Evolutionary conservation across 2,797 vertebrate species (phyloP).

Genomic region (Paedocypris micromegethes): DNA sequence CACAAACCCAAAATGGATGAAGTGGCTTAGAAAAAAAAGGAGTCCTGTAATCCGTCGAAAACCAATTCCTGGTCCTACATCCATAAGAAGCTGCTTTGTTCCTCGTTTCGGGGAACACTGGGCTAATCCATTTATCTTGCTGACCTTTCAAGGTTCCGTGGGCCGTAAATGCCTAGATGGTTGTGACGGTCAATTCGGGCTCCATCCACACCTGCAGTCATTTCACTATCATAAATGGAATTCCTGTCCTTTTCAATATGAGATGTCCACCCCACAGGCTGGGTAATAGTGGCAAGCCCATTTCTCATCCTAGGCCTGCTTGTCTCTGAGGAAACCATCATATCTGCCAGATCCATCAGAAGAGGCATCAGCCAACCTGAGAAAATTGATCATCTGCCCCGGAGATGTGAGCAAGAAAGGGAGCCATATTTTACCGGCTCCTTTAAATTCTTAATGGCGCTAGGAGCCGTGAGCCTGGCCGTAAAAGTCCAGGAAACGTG

Average conservation of each 20-base stretch:
- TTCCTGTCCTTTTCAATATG: conserved; percentile 40
- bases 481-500: conserved; percentile 50
- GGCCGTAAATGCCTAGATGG: conserved; percentile 17
- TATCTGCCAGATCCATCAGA: conserved; percentile 66
- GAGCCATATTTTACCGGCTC: conserved; percentile 62
- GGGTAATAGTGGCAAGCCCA: conserved; percentile 53
- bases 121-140: conserved; percentile 41
- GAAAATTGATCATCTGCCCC: conserved; percentile 67
- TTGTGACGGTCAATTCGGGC: conserved; percentile 22
- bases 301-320: conserved; percentile 53
- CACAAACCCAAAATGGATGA: no score
- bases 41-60: conserved; percentile 15
- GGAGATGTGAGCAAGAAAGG: conserved; percentile 52
- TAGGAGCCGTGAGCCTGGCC: conserved; percentile 55
- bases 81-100: conserved; percentile 9
- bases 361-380: conserved; percentile 59
- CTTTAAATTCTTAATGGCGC: conserved; percentile 67
- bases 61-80: neutral
- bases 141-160: conserved; percentile 38
- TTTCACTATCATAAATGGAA: conserved; percentile 44
- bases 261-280: conserved; percentile 47
- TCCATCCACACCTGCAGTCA: conserved; percentile 43
- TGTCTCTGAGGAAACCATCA: conserved; percentile 62
- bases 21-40: neutral
- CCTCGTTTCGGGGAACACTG: conserved; percentile 33